Conservation (phyloP, 2,888 invertebrate genomes). For the Yponomeuta malinellus region DNA sequence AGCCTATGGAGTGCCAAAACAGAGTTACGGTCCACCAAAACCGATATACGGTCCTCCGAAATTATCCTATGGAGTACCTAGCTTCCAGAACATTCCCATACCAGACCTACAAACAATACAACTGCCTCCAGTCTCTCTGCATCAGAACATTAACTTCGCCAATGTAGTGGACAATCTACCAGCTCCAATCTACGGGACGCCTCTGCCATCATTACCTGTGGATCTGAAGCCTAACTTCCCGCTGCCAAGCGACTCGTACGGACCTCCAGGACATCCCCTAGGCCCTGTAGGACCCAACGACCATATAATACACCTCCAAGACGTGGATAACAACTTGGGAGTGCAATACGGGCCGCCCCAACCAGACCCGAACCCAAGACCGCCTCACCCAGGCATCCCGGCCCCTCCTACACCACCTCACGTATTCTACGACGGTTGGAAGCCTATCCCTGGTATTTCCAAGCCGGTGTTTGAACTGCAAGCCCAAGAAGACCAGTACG, state of each 20-base stretch:
- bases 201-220: constrained; percentile 38
- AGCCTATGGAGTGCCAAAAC: constrained; percentile 41
- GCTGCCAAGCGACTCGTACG: constrained; percentile 58
- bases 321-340: constrained; percentile 36
- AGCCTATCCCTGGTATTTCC: constrained; percentile 83
- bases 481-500: constrained; percentile 39
- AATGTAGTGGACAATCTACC: constrained; percentile 39
- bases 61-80: constrained; percentile 23
- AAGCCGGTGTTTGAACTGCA: constrained; percentile 50
- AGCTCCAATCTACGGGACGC: constrained; percentile 63
- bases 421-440: constrained; percentile 90
- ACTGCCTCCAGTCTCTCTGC: constrained; percentile 27
- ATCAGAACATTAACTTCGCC: constrained; percentile 40
- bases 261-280: constrained; percentile 60
- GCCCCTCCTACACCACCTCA: constrained; percentile 85
- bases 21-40: constrained; percentile 65
- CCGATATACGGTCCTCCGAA: constrained; percentile 52
- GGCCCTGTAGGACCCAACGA: constrained; percentile 58
- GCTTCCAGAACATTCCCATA: constrained; percentile 32
- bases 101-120: constrained; percentile 23
- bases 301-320: constrained; percentile 49
- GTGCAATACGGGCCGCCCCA: constrained; percentile 76
- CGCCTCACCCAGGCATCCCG: constrained; percentile 81
- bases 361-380: constrained; percentile 75
- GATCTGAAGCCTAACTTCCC: constrained; percentile 66